Evolutionary conservation across 2,113 vertebrate genomes (phyloP), one percentile per base, ranked within the genome.

Genomic region (Corapipo altera): DNA sequence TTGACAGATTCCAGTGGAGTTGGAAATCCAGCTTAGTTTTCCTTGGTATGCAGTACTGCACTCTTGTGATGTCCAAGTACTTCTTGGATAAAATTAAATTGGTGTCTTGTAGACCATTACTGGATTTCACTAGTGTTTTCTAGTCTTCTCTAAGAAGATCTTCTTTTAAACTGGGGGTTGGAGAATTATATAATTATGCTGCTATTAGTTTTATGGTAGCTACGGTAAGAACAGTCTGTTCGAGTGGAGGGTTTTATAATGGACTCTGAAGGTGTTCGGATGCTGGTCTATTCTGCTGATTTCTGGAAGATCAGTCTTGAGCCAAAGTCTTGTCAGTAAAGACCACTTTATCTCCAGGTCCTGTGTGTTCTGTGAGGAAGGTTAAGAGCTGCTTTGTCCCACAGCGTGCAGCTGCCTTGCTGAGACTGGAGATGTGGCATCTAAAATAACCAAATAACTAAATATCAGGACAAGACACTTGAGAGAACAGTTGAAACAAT

Each of bases 181-280:
- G 61, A 81, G 61, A 93, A 78, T 94, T 91, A 81, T 12, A 41
- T 94, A 75, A 93, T 92, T 92, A 81, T 75, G 70, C 65, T 91
- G 69, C 83, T 95, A 75, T 95, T 89, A 89, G 85, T 91, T 91
- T 58, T 86, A 92, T 84, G 72, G 73, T 76, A 71, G 93, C 44
- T 94, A 69, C 20, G 69, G 75, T 49, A 91, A 49, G 82, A 93
- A 65, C 66, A 90, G 7, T 83, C 88, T 95, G 64, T 96, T 92
- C 32, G 2, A 92, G 65, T 89, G 73, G 48, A 85, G 57, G 44
- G 90, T 72, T 93, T 90, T 91, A 18, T 87, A 65, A 85, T 62
- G 88, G 86, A 71, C 80, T 89, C 76, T 78, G 76, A 88, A 93
- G 69, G 32, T 86, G 22, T 83, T 92, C 48, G 75, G 44, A 46